Evolutionary conservation across 2,113 vertebrate species (phyloP).

Genomic region (Phoenicopterus ruber): DNA sequence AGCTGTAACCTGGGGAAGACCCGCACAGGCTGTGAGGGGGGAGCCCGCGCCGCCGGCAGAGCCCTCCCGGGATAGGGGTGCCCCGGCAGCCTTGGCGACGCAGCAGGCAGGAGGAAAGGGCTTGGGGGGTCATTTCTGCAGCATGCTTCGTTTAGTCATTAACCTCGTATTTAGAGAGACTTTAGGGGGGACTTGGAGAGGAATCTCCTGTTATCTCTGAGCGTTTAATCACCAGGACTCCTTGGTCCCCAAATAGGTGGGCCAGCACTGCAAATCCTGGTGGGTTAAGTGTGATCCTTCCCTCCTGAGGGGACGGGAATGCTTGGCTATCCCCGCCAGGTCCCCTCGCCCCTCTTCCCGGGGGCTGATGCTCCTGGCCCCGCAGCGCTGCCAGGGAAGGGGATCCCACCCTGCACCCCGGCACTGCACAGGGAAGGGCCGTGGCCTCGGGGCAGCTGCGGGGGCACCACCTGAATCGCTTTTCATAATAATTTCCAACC

Average conservation of each 20-base stretch:
- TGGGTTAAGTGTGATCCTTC: background rate
- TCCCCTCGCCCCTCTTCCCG: background rate
- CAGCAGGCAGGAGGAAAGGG: background rate
- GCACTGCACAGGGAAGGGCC: rapidly evolving
- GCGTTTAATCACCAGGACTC: background rate
- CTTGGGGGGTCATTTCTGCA: background rate
- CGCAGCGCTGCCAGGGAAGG: background rate
- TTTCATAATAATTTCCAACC: background rate
- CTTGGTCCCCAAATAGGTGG: background rate
- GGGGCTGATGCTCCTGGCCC: background rate
- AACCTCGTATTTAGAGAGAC: background rate
- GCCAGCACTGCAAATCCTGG: background rate
- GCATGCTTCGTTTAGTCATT: background rate
- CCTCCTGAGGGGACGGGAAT: background rate
- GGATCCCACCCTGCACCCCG: background rate
- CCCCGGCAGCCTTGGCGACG: rapidly evolving
- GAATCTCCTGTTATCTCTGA: background rate
- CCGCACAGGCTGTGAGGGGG: background rate
- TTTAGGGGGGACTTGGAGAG: background rate
- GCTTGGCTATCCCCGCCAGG: background rate
- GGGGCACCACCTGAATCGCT: background rate
- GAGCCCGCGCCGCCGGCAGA: background rate
- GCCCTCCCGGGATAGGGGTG: background rate
- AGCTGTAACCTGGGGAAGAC: background rate
- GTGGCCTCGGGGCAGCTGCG: background rate